Conservation (phyloP, 2,113 vertebrate species). For the Chlorodrepanis virens region DNA sequence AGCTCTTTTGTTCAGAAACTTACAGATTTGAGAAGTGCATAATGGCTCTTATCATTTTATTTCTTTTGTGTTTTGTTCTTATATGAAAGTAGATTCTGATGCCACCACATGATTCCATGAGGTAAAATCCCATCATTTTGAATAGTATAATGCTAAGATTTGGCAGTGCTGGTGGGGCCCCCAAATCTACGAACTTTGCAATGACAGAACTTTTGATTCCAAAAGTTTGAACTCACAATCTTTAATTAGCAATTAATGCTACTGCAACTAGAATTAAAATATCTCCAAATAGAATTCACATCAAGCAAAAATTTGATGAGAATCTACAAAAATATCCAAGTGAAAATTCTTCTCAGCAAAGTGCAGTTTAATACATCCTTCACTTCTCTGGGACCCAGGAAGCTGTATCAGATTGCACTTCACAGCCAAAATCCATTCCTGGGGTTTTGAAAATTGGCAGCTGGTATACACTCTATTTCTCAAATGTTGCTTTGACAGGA, state of each 20-base stretch:
- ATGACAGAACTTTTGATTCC: not conserved
- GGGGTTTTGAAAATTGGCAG: not conserved
- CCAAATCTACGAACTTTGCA: not conserved
- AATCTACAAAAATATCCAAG: not conserved
- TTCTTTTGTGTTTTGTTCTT: not conserved
- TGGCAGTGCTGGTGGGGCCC: not conserved
- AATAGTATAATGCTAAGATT: not conserved
- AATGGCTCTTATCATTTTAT: not conserved
- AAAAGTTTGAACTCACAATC: not conserved
- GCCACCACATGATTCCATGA: not conserved
- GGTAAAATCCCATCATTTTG: not conserved
- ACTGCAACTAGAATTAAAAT: not conserved
- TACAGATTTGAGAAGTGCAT: not conserved
- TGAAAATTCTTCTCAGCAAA: not conserved
- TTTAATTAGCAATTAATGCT: not conserved
- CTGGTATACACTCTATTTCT: not conserved
- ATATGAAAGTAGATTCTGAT: not conserved
- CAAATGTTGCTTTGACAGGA: not conserved
- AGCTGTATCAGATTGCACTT: not conserved
- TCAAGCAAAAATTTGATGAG: not conserved
- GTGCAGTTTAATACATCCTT: not conserved
- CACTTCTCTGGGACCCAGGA: not conserved
- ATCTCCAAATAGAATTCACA: not conserved
- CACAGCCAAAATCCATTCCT: not conserved
- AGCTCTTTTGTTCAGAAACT: not conserved